A percentile compares a stretch with the other conserved stretches of the same genome.
These are phyloP conservation scores for Gouania willdenowi DNA, from an alignment of 2,797 vertebrate genomes.

Conservation along the genomic window DNA sequence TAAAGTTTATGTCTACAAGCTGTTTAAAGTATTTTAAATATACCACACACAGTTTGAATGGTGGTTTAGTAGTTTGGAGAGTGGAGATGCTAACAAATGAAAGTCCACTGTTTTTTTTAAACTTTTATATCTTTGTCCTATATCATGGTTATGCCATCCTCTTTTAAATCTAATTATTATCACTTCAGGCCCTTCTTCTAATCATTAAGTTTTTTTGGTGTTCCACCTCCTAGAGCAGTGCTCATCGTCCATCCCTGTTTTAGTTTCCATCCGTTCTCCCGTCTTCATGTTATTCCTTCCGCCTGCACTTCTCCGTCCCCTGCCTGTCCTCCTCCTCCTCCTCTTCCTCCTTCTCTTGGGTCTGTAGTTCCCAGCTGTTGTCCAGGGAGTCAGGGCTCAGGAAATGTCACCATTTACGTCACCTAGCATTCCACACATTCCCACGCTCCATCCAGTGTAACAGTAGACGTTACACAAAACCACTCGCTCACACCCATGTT, in stretches of 20 bases:
- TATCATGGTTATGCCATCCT: too few species aligned
- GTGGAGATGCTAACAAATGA: too few species aligned
- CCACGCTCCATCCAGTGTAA: constrained; percentile 72
- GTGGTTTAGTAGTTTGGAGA: too few species aligned
- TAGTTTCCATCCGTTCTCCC: neutral
- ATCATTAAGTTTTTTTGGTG: too few species aligned
- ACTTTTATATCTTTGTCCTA: too few species aligned
- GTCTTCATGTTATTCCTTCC: neutral
- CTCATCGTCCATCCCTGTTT: neutral
- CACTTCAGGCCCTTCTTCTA: too few species aligned
- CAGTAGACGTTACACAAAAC: constrained; percentile 40
- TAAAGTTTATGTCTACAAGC: too few species aligned
- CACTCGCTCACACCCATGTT: constrained; percentile 4
- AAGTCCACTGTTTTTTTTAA: too few species aligned
- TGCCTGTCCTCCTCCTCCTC: neutral
- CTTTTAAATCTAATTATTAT: too few species aligned
- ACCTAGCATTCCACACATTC: constrained; percentile 86
- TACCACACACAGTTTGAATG: too few species aligned
- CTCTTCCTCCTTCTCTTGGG: constrained; percentile 13
- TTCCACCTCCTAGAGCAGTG: too few species aligned
- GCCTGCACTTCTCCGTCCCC: neutral
- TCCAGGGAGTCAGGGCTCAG: constrained; percentile 69
- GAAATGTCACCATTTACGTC: constrained; percentile 96
- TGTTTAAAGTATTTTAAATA: too few species aligned
- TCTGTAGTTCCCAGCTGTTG: constrained; percentile 78